Percentiles rank a stretch among this genome's conserved stretches.
phyloP scores from a whole-genome alignment of 2,888 invertebrate species.

The Cryptus viduatorius region DNA sequence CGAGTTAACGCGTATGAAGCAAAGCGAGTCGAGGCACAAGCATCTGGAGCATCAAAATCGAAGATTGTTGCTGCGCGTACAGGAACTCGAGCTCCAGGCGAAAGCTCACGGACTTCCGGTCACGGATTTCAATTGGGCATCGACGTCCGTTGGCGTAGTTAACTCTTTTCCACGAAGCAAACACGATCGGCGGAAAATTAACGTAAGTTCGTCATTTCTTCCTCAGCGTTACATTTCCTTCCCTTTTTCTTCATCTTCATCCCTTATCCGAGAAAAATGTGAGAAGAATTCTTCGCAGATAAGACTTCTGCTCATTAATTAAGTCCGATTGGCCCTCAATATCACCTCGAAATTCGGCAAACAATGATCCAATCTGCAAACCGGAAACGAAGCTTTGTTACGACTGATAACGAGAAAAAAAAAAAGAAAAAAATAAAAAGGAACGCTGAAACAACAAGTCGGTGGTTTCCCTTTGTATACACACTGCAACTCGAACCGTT shows the following conservation, averaged over 20 bases:
- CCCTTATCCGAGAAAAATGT: too few relatives aligned
- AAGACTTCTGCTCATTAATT: too few relatives aligned
- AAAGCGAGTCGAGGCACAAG: constrained; percentile 91
- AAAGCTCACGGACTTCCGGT: constrained; percentile 91
- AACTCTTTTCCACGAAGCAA: constrained; percentile 79
- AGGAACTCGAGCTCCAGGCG: constrained; percentile 93
- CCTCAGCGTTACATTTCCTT: too few relatives aligned
- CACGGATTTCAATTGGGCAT: constrained; percentile 87
- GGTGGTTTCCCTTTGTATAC: constrained; percentile 28
- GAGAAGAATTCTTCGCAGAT: too few relatives aligned
- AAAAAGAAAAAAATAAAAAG: background rate
- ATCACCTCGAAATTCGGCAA: background rate
- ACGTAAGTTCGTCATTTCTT: constrained; percentile 52
- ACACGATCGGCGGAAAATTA: constrained; percentile 81
- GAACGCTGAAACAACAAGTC: background rate
- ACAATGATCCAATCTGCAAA: background rate
- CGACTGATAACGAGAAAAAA: background rate
- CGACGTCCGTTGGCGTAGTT: constrained; percentile 79
- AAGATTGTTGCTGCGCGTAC: constrained; percentile 91
- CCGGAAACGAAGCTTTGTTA: background rate
- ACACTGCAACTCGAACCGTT: constrained; percentile 7
- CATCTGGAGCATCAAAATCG: constrained; percentile 94
- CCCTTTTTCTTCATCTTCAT: too few relatives aligned
- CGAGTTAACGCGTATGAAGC: constrained; percentile 90
- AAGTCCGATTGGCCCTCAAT: background rate